Evolutionary conservation across 2,113 vertebrate genomes (phyloP).

Genomic region (Oncorhynchus tshawytscha): DNA sequence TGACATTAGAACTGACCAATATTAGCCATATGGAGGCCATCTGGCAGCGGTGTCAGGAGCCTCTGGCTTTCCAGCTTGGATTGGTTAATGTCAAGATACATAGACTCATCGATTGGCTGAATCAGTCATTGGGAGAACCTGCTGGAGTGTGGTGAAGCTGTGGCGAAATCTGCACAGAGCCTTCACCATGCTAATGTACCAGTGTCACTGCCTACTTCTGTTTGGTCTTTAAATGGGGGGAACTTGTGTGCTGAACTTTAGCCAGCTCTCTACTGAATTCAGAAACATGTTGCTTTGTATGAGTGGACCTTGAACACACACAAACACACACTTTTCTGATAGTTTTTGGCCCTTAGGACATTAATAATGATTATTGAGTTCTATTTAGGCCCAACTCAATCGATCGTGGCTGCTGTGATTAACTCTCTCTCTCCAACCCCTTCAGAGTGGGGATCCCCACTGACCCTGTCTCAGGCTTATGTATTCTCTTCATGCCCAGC

Average conservation of each 20-base stretch:
- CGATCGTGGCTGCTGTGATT: conserved; percentile 17
- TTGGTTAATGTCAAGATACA: conserved; percentile 52
- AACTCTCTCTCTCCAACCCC: conserved; percentile 8
- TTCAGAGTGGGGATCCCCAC: background rate
- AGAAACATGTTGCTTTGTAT: conserved; percentile 1
- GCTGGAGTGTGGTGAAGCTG: conserved; percentile 36
- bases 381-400: background rate
- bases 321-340: background rate
- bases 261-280: conserved; percentile 26
- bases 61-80: conserved; percentile 44
- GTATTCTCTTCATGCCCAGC: conserved; percentile 17
- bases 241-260: conserved; percentile 35
- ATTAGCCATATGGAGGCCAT: conserved; percentile 7
- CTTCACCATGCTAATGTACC: no score
- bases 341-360: background rate
- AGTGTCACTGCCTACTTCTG: conserved; percentile 19
- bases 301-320: no score
- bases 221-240: conserved; percentile 17
- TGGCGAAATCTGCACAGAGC: no score
- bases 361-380: conserved; percentile 25
- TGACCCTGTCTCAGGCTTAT: background rate
- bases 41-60: conserved; percentile 12
- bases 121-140: conserved; percentile 54
- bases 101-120: conserved; percentile 52
- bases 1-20: conserved; percentile 27